These are phyloP conservation scores for Phycodurus eques DNA, from an alignment of 2,113 vertebrate species.

Conservation along the genomic window DNA sequence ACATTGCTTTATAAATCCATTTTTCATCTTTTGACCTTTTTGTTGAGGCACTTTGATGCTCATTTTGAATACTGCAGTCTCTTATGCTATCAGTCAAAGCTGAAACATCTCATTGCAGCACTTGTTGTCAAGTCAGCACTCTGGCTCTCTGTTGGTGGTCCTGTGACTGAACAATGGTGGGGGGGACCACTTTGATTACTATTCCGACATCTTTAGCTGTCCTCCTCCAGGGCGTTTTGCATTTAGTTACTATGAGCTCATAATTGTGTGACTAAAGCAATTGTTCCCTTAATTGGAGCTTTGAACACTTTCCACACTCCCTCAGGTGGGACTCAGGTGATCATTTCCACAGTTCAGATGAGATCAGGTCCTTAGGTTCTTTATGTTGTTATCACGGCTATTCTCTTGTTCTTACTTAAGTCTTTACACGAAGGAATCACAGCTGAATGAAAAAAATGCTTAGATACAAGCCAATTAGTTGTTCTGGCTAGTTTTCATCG, in stretches of 20 bases:
- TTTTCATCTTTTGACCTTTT: slow-evolving; percentile 1
- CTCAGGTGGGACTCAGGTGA: slow-evolving; percentile 57
- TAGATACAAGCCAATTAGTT: not conserved
- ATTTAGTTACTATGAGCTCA: slow-evolving; percentile 73
- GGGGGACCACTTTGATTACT: slow-evolving; percentile 56
- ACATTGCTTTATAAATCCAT: not conserved
- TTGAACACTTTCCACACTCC: slow-evolving; percentile 48
- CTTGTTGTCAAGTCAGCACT: slow-evolving; percentile 51
- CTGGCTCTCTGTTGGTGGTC: slow-evolving; percentile 67
- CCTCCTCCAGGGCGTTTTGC: slow-evolving; percentile 70
- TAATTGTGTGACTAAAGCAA: slow-evolving; percentile 79
- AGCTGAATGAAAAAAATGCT: not conserved
- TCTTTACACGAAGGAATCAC: not conserved
- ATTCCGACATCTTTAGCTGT: slow-evolving; percentile 70
- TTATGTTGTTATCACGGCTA: not conserved
- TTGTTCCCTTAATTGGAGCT: slow-evolving; percentile 77
- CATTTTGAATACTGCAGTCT: slow-evolving; percentile 5
- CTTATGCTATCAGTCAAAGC: slow-evolving; percentile 20
- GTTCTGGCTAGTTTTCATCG: not conserved
- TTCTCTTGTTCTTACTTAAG: not conserved
- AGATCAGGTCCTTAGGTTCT: not conserved
- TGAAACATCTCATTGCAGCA: slow-evolving; percentile 20
- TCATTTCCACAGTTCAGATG: slow-evolving; percentile 6
- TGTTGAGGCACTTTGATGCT: slow-evolving; percentile 9
- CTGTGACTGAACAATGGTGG: slow-evolving; percentile 55